Conservation (phyloP, 2,797 vertebrate species). For the Hapalemur alaotrensis region DNA sequence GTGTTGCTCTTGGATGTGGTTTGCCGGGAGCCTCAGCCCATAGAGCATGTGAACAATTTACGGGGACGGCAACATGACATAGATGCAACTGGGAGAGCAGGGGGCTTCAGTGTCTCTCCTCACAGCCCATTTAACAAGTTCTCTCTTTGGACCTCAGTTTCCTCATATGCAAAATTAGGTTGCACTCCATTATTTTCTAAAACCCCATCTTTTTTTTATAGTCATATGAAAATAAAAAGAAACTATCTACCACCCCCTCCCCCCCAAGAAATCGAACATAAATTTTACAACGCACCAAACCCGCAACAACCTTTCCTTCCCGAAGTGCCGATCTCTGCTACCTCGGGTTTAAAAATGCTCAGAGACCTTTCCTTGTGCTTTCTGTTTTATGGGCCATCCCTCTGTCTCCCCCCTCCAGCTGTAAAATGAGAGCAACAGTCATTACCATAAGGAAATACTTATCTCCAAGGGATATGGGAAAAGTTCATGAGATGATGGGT, state of each 20-base stretch:
- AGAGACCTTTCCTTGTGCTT: neutral
- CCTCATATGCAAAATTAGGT: neutral
- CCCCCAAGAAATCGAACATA: neutral
- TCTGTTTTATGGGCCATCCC: constrained; percentile 49
- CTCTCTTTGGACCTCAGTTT: neutral
- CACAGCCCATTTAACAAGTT: rapidly evolving
- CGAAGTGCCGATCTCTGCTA: neutral
- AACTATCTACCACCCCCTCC: neutral
- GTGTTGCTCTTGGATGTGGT: neutral
- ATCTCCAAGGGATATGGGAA: constrained; percentile 57
- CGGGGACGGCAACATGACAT: neutral
- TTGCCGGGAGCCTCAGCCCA: neutral
- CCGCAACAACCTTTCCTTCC: neutral
- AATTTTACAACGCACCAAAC: neutral
- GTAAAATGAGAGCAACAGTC: constrained; percentile 50
- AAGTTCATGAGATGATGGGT: constrained; percentile 58
- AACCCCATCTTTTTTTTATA: neutral
- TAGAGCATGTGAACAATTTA: neutral
- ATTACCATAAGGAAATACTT: constrained; percentile 73
- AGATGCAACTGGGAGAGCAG: neutral
- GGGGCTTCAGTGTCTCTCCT: neutral
- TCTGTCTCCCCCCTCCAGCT: constrained; percentile 48
- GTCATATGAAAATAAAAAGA: neutral
- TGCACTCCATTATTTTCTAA: neutral
- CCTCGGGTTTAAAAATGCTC: neutral